Evolutionary conservation across 2,888 invertebrate genomes (phyloP).

Genomic region (Piscicola geometra): DNA sequence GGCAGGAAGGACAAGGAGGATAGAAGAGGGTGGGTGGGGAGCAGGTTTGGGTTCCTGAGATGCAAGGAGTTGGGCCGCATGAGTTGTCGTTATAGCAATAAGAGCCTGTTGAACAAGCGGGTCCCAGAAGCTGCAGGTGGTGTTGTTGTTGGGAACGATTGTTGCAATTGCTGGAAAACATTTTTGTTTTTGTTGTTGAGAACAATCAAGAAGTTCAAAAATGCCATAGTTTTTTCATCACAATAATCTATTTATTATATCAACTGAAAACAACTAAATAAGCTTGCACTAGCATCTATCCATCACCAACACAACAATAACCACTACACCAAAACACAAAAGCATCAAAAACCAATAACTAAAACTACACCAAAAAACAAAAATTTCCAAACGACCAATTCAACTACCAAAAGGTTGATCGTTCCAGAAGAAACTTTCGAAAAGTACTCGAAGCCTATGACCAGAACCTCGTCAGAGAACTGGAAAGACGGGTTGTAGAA

Average conservation of each 20-base stretch:
- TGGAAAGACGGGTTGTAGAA: conserved; percentile 20
- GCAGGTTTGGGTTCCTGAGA: not conserved
- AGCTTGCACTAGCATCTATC: not conserved
- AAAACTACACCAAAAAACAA: not conserved
- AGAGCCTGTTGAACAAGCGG: conserved; percentile 21
- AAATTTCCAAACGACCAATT: not conserved
- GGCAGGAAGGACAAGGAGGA: conserved; percentile 16
- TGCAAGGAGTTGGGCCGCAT: conserved; percentile 21
- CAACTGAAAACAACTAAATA: no score
- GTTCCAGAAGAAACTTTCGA: not conserved
- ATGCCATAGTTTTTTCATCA: no score
- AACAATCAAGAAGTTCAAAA: no score
- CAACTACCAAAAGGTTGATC: conserved; percentile 25
- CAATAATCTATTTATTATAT: no score
- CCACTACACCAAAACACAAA: not conserved
- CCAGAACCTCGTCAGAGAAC: not conserved
- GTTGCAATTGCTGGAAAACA: no score
- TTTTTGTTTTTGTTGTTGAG: no score
- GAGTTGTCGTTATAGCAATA: conserved; percentile 28
- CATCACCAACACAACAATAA: not conserved
- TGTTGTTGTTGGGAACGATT: no score
- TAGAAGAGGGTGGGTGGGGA: conserved; percentile 9
- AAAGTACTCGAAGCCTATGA: conserved; percentile 4
- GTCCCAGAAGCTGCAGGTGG: conserved; percentile 12
- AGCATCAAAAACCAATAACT: conserved; percentile 12